phyloP scores from a whole-genome alignment of 2,888 invertebrate genomes.

The Hirtodrosophila cameraria region DNA sequence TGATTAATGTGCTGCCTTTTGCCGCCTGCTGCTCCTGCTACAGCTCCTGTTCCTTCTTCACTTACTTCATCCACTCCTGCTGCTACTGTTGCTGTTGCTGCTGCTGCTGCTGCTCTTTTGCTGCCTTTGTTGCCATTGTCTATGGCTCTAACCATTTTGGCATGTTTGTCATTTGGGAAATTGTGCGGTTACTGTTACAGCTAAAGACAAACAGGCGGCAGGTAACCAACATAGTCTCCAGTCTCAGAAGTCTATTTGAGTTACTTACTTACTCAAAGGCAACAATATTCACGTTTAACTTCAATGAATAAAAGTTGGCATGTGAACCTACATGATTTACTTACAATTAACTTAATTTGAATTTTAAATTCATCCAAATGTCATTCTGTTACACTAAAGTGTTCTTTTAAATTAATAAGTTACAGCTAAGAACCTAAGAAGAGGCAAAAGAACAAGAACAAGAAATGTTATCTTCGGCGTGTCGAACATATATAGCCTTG shows the following conservation, averaged over 20 bases:
- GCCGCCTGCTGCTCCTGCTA: constrained; percentile 42
- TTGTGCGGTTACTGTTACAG: constrained; percentile 78
- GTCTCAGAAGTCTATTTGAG: constrained; percentile 32
- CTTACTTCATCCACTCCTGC: too few relatives aligned
- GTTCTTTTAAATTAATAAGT: too few relatives aligned
- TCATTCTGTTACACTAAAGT: too few relatives aligned
- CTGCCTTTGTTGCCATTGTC: constrained; percentile 65
- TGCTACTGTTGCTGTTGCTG: constrained; percentile 28
- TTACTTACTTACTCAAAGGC: constrained; percentile 26
- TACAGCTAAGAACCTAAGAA: too few relatives aligned
- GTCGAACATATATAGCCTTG: too few relatives aligned
- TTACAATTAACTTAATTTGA: constrained; percentile 13
- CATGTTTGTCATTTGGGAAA: constrained; percentile 81
- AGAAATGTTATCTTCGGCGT: too few relatives aligned
- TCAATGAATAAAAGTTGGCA: constrained; percentile 18
- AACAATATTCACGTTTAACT: constrained; percentile 40
- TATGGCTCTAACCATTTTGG: constrained; percentile 74
- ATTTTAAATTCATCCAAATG: not conserved
- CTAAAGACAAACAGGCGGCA: constrained; percentile 73
- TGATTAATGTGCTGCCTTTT: constrained; percentile 73
- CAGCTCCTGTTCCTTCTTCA: constrained; percentile 22
- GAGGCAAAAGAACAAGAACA: too few relatives aligned
- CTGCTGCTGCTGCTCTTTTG: constrained; percentile 31
- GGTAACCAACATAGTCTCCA: constrained; percentile 43
- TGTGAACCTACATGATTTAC: constrained; percentile 30